phyloP scores from a whole-genome alignment of 2,888 invertebrate genomes.

The Orgyia antiqua region DNA sequence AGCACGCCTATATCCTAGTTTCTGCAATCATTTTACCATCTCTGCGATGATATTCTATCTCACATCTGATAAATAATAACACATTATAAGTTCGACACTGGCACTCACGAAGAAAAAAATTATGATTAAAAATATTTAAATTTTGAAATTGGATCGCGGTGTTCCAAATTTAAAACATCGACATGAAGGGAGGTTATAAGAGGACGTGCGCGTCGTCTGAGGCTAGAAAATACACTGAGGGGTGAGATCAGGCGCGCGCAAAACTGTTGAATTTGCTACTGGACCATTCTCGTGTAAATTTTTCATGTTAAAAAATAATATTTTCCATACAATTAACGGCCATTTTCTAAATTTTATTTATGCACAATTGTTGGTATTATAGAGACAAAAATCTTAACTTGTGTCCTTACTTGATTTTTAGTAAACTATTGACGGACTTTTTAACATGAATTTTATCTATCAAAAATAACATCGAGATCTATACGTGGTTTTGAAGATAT shows the following conservation, averaged over 20 bases:
- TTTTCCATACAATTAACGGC: too few relatives aligned
- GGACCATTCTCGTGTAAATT: slow-evolving; percentile 27
- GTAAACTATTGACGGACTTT: too few relatives aligned
- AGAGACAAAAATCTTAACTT: too few relatives aligned
- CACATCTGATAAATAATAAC: slow-evolving; percentile 52
- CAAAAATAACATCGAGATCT: too few relatives aligned
- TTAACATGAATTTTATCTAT: too few relatives aligned
- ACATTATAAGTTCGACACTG: slow-evolving; percentile 45
- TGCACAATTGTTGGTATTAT: too few relatives aligned
- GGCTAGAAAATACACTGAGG: slow-evolving; percentile 38
- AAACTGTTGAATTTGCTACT: slow-evolving; percentile 59
- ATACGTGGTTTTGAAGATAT: too few relatives aligned
- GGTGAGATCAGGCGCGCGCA: slow-evolving; percentile 63
- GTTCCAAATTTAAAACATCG: slow-evolving; percentile 37
- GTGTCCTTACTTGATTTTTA: too few relatives aligned
- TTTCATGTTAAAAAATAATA: too few relatives aligned
- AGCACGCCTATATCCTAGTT: slow-evolving; percentile 31
- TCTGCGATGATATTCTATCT: slow-evolving; percentile 43
- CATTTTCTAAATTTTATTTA: too few relatives aligned
- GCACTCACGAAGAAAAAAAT: slow-evolving; percentile 33
- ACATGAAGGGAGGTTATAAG: slow-evolving; percentile 22
- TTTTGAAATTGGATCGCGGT: slow-evolving; percentile 20
- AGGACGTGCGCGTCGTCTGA: slow-evolving; percentile 40
- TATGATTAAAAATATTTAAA: slow-evolving; percentile 10
- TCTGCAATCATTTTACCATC: slow-evolving; percentile 51